Conservation (phyloP, 2,113 vertebrate species). For the Ibidorhyncha struthersii region DNA sequence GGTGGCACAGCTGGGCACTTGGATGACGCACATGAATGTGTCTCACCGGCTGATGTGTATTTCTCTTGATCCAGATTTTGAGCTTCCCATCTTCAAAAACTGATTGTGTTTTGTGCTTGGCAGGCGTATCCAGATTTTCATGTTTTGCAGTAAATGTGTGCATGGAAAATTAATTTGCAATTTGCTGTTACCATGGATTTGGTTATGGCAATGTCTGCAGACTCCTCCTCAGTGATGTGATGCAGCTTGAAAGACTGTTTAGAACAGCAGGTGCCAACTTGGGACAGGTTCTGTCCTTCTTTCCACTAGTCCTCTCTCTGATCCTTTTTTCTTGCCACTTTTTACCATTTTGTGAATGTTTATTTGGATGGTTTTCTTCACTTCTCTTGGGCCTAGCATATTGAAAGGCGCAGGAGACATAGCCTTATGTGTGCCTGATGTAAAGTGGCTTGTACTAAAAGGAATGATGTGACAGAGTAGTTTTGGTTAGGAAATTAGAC, state of each 20-base stretch:
- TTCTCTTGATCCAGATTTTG: not conserved
- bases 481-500: not conserved
- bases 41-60: not conserved
- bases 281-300: not conserved
- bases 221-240: not conserved
- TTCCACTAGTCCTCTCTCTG: not conserved
- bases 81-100: not conserved
- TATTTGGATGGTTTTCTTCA: not conserved
- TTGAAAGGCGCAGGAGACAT: not conserved
- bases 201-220: not conserved
- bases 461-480: not conserved
- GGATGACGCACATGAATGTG: fast-evolving
- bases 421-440: not conserved
- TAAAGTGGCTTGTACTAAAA: not conserved
- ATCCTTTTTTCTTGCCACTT: not conserved
- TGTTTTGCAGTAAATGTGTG: not conserved
- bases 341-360: not conserved
- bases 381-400: not conserved
- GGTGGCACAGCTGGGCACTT: not conserved
- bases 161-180: not conserved
- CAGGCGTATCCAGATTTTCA: not conserved
- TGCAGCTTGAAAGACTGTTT: not conserved
- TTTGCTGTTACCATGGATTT: fast-evolving
- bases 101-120: not conserved
- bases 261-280: not conserved